These are phyloP conservation scores for Lepus oiostolus DNA, from an alignment of 2,797 vertebrate genomes.

Conservation along the genomic window DNA sequence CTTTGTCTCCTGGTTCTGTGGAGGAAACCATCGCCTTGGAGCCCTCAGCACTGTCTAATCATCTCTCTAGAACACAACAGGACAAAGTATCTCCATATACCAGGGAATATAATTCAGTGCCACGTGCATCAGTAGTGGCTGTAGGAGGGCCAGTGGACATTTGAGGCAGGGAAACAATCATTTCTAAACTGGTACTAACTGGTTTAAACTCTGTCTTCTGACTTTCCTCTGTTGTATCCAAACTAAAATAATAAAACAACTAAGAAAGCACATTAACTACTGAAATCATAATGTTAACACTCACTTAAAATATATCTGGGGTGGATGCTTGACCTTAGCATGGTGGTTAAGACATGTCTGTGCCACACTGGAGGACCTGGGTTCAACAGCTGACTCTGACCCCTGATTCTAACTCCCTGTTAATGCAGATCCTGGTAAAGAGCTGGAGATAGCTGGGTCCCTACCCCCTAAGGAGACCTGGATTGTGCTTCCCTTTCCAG, in stretches of 20 bases:
- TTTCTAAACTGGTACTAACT: background rate
- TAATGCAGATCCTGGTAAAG: no score
- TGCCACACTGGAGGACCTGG: no score
- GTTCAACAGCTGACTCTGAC: no score
- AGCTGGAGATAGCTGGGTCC: no score
- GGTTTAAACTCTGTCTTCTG: background rate
- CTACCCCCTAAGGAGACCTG: no score
- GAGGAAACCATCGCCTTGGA: background rate
- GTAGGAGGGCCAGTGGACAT: background rate
- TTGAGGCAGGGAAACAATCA: background rate
- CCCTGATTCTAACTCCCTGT: no score
- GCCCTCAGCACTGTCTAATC: background rate
- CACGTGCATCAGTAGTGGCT: rapidly evolving
- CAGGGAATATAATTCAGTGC: background rate
- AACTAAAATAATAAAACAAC: background rate
- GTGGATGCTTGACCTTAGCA: no score
- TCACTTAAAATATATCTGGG: background rate
- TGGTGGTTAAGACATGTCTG: no score
- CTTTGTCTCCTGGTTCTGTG: background rate
- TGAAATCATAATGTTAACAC: conserved; percentile 36
- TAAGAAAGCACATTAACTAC: background rate
- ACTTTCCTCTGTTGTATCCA: background rate
- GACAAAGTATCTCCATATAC: rapidly evolving
- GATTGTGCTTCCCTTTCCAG: no score
- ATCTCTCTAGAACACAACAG: no score